These are phyloP conservation scores for Athrips mouffetella DNA, from an alignment of 2,888 invertebrate genomes.

Conservation along the genomic window DNA sequence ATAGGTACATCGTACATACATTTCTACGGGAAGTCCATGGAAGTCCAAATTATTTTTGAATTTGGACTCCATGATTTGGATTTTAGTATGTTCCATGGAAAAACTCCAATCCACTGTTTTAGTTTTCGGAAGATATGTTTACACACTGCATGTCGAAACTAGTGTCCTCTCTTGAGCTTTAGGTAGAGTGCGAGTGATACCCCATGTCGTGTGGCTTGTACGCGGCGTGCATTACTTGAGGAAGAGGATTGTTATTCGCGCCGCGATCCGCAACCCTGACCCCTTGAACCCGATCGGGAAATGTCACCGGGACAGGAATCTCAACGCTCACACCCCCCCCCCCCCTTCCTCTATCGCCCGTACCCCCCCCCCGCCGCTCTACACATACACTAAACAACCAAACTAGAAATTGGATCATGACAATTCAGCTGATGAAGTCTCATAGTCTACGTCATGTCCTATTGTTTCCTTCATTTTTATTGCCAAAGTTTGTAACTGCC, in stretches of 20 bases:
- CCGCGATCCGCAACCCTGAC: conserved; percentile 69
- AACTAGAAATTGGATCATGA: conserved; percentile 8
- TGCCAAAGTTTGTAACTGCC: neutral
- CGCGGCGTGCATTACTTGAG: conserved; percentile 2
- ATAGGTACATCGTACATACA: too few relatives aligned
- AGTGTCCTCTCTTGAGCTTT: too few relatives aligned
- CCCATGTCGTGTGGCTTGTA: neutral
- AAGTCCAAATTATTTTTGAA: too few relatives aligned
- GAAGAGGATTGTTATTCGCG: conserved; percentile 59
- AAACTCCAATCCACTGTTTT: too few relatives aligned
- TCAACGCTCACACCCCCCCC: neutral
- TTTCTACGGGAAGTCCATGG: too few relatives aligned
- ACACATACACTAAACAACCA: neutral
- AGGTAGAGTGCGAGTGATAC: neutral
- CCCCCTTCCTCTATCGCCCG: neutral
- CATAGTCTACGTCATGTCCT: neutral
- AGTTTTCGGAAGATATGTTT: too few relatives aligned
- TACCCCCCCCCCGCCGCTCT: neutral
- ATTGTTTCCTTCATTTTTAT: neutral
- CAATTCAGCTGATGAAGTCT: neutral
- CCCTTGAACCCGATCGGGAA: conserved; percentile 61
- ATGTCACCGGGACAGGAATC: conserved; percentile 49
- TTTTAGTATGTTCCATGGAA: too few relatives aligned
- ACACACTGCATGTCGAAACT: too few relatives aligned
- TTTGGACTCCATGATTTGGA: too few relatives aligned